Evolutionary conservation across 2,797 vertebrate species (phyloP), one percentile per base, ranked within the genome.

Genomic region (Glossophaga mutica): DNA sequence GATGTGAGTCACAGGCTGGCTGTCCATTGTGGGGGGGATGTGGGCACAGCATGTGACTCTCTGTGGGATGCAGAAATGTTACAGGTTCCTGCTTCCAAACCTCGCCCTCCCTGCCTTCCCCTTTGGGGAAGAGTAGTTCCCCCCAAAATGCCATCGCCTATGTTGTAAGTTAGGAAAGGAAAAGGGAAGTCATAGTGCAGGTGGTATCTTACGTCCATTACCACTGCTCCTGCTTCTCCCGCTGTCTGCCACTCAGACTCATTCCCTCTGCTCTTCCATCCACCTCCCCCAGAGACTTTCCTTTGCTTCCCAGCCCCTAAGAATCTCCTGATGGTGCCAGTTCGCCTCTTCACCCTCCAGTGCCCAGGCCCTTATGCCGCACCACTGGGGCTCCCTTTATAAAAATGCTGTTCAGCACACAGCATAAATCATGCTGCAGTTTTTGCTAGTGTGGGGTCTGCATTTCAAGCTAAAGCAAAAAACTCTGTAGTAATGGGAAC

Each of bases 1-100:
- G 67, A 52, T 46, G 70, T 91, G 97, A 97, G 94, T 97, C 93
- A 86, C 37, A 37, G 82, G 15, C 90, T 21, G 29, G 78, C 83
- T 82, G 68, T 68, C 59, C 50, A 10, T 32, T 8, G 26, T 48
- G 19, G 29, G 19, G 29, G 91, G 87, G 90, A 62, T 91, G 93
- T 94, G 97, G 93, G 70, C 62, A 70, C 29, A 55, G 73, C 97
- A 94, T 62, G 92, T 96, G 94, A 83, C 9, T 29, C 19, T 29
- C n/a, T 83, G 96, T 83, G 48, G 87, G 32, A 50, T 0, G 44
- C 55, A 90, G 62, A 81, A 68, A 32, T 18, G 4, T 18, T 16
- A 48, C 55, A n/a, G 22, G 0, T 73, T 78, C 78, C 90, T 34
- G 48, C 57, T 83, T 39, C 37, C 55, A 46, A 48, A 10, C 77